Evolutionary conservation across 23 tunicate genomes (phyloP).

Genomic region (Halocynthia roretzi): DNA sequence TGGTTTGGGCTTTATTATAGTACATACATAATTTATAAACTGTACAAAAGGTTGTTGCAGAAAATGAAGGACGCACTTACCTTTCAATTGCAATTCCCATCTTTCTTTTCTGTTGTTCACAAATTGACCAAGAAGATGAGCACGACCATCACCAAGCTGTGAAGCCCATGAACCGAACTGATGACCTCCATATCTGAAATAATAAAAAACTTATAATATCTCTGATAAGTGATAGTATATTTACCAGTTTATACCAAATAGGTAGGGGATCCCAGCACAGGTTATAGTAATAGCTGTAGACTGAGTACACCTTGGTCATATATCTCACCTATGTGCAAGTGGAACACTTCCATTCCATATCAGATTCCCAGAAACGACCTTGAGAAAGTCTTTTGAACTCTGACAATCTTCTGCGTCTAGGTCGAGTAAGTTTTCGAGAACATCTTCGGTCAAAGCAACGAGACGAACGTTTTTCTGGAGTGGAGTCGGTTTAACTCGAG

Average conservation of each 20-base stretch:
- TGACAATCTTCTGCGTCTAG: constrained; percentile 5
- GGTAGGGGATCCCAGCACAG: no score
- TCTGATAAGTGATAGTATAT: no score
- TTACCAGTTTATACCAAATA: no score
- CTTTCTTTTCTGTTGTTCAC: constrained; percentile 26
- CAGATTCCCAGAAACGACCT: constrained; percentile 34
- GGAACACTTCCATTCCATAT: constrained; percentile 24
- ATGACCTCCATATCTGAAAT: constrained; percentile 68
- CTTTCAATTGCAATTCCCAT: constrained; percentile 69
- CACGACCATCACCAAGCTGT: constrained; percentile 81
- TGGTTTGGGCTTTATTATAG: no score
- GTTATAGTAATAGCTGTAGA: no score
- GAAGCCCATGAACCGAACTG: constrained; percentile 73
- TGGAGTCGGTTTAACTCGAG: constrained; percentile 46
- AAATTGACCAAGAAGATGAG: constrained; percentile 63
- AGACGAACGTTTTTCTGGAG: constrained; percentile 19
- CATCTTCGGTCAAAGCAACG: constrained; percentile 22
- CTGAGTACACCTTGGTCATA: no score
- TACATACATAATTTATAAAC: no score
- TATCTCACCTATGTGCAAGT: constrained; percentile 55
- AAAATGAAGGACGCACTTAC: neutral
- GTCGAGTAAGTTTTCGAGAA: constrained; percentile 40
- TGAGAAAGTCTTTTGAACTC: constrained; percentile 6
- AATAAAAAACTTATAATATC: neutral
- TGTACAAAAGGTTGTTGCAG: neutral